These are phyloP conservation scores for Daphoenositta chrysoptera DNA, from an alignment of 2,113 vertebrate genomes.

Conservation along the genomic window DNA sequence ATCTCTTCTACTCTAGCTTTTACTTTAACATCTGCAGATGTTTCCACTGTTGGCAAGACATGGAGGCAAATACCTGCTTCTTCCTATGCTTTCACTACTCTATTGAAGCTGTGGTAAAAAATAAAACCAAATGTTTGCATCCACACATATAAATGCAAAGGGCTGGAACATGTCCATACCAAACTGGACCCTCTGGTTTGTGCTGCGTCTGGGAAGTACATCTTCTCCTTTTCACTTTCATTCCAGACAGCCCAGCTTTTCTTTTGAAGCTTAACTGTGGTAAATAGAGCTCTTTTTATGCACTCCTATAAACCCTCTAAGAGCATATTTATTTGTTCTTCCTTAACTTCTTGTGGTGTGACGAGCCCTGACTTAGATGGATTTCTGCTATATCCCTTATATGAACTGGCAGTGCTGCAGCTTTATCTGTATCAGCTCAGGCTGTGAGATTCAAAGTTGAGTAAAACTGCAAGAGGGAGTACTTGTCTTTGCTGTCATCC, in stretches of 20 bases:
- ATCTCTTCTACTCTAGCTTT: background rate
- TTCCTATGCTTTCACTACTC: background rate
- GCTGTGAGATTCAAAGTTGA: background rate
- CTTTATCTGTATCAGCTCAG: background rate
- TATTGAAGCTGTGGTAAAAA: background rate
- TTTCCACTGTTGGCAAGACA: background rate
- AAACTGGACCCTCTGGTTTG: background rate
- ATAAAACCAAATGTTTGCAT: background rate
- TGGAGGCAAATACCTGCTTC: background rate
- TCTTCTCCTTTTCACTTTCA: background rate
- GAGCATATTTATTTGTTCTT: background rate
- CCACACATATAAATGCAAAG: background rate
- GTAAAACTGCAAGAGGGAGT: background rate
- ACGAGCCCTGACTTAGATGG: background rate
- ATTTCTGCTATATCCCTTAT: fast-evolving
- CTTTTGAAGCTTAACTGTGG: background rate
- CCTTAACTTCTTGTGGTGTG: background rate
- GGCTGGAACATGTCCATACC: background rate
- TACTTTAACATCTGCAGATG: background rate
- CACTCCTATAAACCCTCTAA: background rate
- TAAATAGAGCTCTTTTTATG: background rate
- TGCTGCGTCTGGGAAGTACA: fast-evolving
- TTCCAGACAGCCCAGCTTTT: background rate
- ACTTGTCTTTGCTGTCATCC: background rate
- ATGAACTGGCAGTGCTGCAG: background rate